Base-by-base conservation (phyloP, 2,113 vertebrate species). In the Spea bombifrons region DNA sequence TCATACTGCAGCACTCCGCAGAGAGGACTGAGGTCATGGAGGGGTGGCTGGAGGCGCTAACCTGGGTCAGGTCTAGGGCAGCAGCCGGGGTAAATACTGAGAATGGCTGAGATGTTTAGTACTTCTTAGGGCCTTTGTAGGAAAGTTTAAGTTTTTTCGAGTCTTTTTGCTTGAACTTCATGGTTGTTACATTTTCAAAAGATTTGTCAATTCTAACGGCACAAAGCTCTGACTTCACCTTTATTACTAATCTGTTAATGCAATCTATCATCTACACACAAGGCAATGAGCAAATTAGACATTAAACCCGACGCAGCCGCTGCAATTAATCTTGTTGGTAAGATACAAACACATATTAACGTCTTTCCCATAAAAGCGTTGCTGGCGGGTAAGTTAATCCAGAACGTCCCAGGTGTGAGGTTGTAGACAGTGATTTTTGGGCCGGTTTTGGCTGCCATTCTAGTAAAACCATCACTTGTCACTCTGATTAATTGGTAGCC, bases 401-500 rank as follows among this genome's bases (percentile, higher is more conserved):
- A 44, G 7, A 47, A 10, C n/a, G 43, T 57, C 53, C 66, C 53
- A 71, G 76, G 55, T 71, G 76, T 67, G 5, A 8, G 44, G 16
- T 13, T 9, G 13, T 47, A 44, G 52, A 59, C 43, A 53, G 7
- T 16, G 47, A 78, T 49, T 71, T 17, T 53, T n/a, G 57, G 68
- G 57, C n/a, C 17, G 16, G 71, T 78, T 69, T 65, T 71, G 67
- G 53, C 47, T 12, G 76, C 55, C 57, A 10, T 64, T n/a, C 59
- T 52, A 47, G 61, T 16, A 71, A 7, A 43, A 15, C 55, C 50
- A 16, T 78, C 67, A 65, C 67, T 71, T 30, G 67, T 71, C 68
- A 71, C 59, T 17, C 4, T 64, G 76, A 78, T 71, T 78, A 64
- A 78, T 78, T 45, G 55, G 67, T 52, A 13, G 57, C 68, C 71